Base-by-base conservation (phyloP, 2,797 vertebrate species). In the Lithobates sylvaticus region DNA sequence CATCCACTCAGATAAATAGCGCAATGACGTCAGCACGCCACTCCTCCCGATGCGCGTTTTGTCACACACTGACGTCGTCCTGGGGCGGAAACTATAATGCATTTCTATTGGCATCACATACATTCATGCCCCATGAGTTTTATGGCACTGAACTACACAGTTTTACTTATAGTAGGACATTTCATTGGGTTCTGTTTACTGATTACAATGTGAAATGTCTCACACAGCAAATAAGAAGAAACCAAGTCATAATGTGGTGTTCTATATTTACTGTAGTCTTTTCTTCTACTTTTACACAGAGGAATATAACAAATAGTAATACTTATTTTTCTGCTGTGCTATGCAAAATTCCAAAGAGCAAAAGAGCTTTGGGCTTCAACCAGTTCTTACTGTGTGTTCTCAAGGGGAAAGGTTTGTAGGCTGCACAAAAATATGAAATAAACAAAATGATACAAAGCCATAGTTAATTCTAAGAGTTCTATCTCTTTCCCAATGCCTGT, bases 231-330 rank as follows among this genome's bases (percentile, higher is more conserved):
- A 61, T 23, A 61, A 7, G 5, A 61, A 61, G 6, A 61, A 54
- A 61, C 16, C 8, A 32, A 77, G 23, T 64, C 54, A 77, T 61
- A 44, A 73, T 54, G 42, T 13, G 68, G 50, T 73, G 16, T 74
- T 78, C 47, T 44, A 34, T 29, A n/a, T 85, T 50, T 73, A 26
- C 54, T 73, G 32, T 34, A 79, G 76, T 21, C 42, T 47, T 79
- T 73, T 34, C 3, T 54, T 8, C 21, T 23, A 69, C 3, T 23
- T 34, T 64, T 34, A 12, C 76, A 61, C 18, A 29, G 21, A 12
- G n/a, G 76, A 16, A 50, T 50, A 76, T 44, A 76, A 58, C 54
- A 58, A 50, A 76, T 76, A 50, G 42, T 76, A 76, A 54, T 76
- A 75, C 47, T 26, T 76, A 61, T 61, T 76, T 76, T 76, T 76